Evolutionary conservation across 2,113 vertebrate genomes (phyloP), one percentile per base, ranked within the genome.

Genomic region (Saguinus imperator): DNA sequence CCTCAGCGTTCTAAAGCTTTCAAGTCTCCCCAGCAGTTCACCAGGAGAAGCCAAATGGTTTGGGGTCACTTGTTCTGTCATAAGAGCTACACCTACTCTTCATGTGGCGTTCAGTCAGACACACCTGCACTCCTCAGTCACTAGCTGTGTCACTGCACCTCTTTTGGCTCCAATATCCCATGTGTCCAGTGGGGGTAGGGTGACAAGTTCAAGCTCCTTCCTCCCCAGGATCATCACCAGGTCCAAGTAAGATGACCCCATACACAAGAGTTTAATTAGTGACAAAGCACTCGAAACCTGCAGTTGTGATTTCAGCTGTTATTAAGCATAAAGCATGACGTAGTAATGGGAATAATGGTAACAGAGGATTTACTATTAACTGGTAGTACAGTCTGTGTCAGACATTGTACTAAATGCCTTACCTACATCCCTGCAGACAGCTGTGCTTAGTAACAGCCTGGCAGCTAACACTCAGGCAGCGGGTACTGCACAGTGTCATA

Each of bases 401-500:
- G 45, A 57, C 14, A 32, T 1, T 3, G 50, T 13, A 35, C 77
- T 35, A 11, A 43, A 29, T 2, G 43, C 57, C 25, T 6, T 4
- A 21, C 6, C 40, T 3, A 23, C 29, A 61, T 3, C 50, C 37
- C 2, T 2, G 6, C 20, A 23, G 10, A 80, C 1, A 17, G 29
- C 11, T 35, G 9, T 5, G 50, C 17, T 1, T 6, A 32, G 37
- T 11, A 57, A 32, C 50, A 2, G 48, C 7, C 11, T 23, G 14
- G 40, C 3, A 23, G 4, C 32, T 25, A 3, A 66, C 20, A 17
- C 25, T 7, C 1, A 8, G 5, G 48, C 29, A n/a, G 55, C 75
- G 18, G 1, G 1, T 2, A 5, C 58, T 27, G 21, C 50, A 29
- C 8, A 29, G 48, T 11, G 8, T 11, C 2, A 25, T 4, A 8